phyloP scores from a whole-genome alignment of 2,113 vertebrate species.

The Chlamydotis undulata region DNA sequence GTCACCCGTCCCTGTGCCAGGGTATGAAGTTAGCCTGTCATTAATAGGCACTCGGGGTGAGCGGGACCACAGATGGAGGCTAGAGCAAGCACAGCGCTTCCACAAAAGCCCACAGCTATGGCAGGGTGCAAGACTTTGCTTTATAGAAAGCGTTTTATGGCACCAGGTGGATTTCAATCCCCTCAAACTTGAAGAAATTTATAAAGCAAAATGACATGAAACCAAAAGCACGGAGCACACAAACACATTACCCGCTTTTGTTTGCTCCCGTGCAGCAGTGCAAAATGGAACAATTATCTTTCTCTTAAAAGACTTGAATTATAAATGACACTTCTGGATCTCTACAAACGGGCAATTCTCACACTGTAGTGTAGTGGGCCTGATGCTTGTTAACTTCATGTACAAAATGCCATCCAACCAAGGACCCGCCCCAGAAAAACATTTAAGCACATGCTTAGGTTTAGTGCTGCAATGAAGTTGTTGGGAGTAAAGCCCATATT shows the following conservation, averaged over 20 bases:
- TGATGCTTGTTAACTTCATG: neutral
- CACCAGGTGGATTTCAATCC: neutral
- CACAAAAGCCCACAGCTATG: neutral
- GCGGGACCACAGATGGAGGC: neutral
- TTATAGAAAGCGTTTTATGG: neutral
- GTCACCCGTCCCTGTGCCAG: neutral
- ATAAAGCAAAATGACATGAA: neutral
- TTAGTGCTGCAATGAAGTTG: neutral
- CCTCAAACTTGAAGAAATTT: neutral
- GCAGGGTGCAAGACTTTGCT: neutral
- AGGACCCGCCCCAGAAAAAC: neutral
- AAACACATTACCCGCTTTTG: neutral
- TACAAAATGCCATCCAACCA: neutral
- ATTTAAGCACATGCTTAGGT: neutral
- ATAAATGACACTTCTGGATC: conserved; percentile 19
- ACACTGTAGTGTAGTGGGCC: neutral
- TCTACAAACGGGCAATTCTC: neutral
- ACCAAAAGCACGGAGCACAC: neutral
- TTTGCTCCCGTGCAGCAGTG: neutral
- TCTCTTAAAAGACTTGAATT: conserved; percentile 10
- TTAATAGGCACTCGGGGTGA: neutral
- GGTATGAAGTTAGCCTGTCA: neutral
- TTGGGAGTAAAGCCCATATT: neutral
- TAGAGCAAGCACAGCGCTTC: neutral
- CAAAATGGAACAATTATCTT: neutral